These are phyloP conservation scores for Mus caroli DNA, from an alignment of 2,797 vertebrate species.

Conservation along the genomic window DNA sequence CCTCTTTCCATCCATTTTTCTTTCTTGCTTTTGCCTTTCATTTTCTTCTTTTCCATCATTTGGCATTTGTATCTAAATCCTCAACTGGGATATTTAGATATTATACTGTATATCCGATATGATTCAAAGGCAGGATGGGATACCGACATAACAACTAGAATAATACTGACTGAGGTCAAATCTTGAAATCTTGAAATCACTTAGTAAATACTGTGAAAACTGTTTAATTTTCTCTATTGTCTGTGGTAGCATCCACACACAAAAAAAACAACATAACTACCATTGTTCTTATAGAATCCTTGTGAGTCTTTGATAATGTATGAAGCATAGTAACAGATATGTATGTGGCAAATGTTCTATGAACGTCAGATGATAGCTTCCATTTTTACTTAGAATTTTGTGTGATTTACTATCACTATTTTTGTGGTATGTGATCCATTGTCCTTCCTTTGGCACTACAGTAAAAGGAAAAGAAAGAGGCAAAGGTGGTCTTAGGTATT, in stretches of 20 bases:
- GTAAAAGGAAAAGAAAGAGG: not conserved
- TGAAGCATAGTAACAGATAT: not conserved
- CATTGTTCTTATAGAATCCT: not conserved
- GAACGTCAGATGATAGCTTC: not conserved
- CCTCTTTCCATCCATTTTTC: not conserved
- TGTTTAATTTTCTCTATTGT: not conserved
- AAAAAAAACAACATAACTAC: not conserved
- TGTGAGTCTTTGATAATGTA: not conserved
- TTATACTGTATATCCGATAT: not conserved
- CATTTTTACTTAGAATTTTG: not conserved
- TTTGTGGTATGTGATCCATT: not conserved
- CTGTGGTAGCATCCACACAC: not conserved
- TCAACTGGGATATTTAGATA: not conserved
- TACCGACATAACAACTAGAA: not conserved
- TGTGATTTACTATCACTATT: not conserved
- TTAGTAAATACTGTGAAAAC: not conserved
- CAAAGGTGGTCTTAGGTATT: not conserved
- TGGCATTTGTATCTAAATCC: conserved; percentile 24
- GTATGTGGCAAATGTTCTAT: not conserved
- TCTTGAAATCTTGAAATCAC: not conserved
- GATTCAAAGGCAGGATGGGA: not conserved
- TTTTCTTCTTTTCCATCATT: not conserved
- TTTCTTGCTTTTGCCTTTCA: not conserved
- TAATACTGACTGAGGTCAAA: not conserved
- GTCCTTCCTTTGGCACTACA: not conserved